Evolutionary conservation across 2,888 invertebrate genomes (phyloP).

Genomic region (Volucella inanis): DNA sequence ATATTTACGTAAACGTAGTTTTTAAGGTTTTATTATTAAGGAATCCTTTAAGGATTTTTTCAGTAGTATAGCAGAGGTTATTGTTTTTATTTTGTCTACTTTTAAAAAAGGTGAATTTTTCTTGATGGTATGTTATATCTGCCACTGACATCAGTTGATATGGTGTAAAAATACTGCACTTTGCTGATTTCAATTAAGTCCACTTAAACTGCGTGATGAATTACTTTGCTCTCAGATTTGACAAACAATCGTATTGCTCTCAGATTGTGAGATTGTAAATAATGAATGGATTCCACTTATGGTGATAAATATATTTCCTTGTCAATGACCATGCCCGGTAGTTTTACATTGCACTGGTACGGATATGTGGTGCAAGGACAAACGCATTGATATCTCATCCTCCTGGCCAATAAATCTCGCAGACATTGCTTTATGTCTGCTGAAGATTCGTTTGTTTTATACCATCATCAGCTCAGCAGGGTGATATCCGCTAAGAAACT

Average conservation of each 20-base stretch:
- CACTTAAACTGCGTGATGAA: slow-evolving; percentile 51
- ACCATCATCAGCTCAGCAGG: slow-evolving; percentile 26
- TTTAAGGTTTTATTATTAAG: too few relatives aligned
- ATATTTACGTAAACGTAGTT: not conserved
- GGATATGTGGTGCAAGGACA: slow-evolving; percentile 11
- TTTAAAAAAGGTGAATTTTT: not conserved
- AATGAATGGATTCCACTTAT: slow-evolving; percentile 64
- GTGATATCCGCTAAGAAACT: slow-evolving; percentile 41
- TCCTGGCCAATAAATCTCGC: slow-evolving; percentile 43
- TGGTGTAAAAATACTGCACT: slow-evolving; percentile 5
- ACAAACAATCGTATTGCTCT: slow-evolving; percentile 47
- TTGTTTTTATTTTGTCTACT: not conserved
- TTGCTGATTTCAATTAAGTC: slow-evolving; percentile 10
- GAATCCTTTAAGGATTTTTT: too few relatives aligned
- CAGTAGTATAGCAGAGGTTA: too few relatives aligned
- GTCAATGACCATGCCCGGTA: slow-evolving; percentile 34
- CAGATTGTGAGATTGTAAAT: slow-evolving; percentile 36
- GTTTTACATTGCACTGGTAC: slow-evolving; percentile 22
- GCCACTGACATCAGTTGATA: slow-evolving; percentile 10
- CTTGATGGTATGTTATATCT: not conserved
- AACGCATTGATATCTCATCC: slow-evolving; percentile 37
- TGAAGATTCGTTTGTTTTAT: slow-evolving; percentile 43
- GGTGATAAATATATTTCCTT: slow-evolving; percentile 56
- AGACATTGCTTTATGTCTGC: slow-evolving; percentile 29
- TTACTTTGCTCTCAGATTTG: slow-evolving; percentile 49